Percentiles rank a stretch among this genome's conserved stretches.
phyloP scores from a whole-genome alignment of 2,113 vertebrate species.

The Notothenia rossii region DNA sequence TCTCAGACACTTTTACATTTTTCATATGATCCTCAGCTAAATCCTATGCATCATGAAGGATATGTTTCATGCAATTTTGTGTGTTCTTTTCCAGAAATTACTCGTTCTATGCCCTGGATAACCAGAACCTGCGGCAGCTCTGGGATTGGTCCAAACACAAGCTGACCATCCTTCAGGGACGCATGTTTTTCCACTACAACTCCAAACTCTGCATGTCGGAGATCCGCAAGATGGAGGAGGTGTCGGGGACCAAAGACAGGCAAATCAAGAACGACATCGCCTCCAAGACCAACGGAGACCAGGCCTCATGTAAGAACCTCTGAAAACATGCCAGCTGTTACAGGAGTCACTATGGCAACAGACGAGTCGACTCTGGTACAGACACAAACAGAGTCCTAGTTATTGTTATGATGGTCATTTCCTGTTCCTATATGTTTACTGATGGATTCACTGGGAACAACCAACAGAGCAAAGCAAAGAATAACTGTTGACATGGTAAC shows the following conservation, averaged over 20 bases:
- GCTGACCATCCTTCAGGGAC: conserved; percentile 90
- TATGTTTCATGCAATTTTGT: conserved; percentile 4
- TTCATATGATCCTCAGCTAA: conserved; percentile 1
- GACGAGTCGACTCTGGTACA: conserved; percentile 2
- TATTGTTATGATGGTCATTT: conserved; percentile 61
- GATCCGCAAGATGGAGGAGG: conserved; percentile 94
- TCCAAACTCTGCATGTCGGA: conserved; percentile 95
- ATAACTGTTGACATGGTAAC: conserved; percentile 1
- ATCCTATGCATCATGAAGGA: conserved; percentile 28
- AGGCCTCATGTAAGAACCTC: conserved; percentile 92
- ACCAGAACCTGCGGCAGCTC: conserved; percentile 96
- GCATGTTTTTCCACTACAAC: conserved; percentile 96
- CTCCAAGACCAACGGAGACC: conserved; percentile 94
- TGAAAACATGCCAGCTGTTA: conserved; percentile 1
- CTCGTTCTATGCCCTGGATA: conserved; percentile 96
- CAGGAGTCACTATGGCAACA: conserved; percentile 34
- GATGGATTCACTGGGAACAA: conserved; percentile 47
- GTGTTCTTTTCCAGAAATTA: conserved; percentile 86
- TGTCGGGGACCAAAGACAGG: conserved; percentile 90
- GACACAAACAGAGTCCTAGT: conserved; percentile 26
- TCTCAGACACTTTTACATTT: conserved; percentile 25
- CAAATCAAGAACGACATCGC: conserved; percentile 91
- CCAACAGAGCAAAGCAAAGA: conserved; percentile 26
- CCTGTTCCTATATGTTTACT: conserved; percentile 41
- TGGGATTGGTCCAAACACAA: conserved; percentile 99